Base-by-base conservation (phyloP, 2,113 vertebrate species). In the Formicarius rufipectus region DNA sequence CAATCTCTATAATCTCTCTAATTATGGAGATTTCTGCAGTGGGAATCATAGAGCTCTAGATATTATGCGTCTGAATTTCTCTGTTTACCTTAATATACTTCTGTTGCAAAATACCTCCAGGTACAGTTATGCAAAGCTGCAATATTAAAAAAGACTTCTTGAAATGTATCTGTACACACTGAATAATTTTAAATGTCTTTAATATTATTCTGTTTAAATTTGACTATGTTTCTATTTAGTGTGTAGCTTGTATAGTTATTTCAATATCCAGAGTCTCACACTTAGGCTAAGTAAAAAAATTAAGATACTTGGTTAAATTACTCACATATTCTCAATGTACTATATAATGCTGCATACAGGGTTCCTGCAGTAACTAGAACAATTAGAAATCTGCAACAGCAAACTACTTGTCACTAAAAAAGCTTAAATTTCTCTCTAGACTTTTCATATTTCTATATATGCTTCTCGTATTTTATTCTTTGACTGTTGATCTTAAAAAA, bases 1-100 rank as follows among this genome's bases (percentile, higher is more conserved):
- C 92, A 98, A 98, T 97, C 95, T 97, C 74, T 84, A 69, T 82
- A 95, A 97, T 97, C 96, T 97, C 87, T 84, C 40, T 97, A 97
- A 97, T 97, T 97, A 97, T 95, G 91, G 91, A 97, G 91, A 96
- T 97, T 97, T 97, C 80, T 97, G 92, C 90, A 96, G 77, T 91
- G 94, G 94, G 83, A 97, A 92, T 97, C 89, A 91, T 96, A 96
- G 81, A 94, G 60, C 80, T 97, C 44, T 63, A 74, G 90, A 95
- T 95, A 96, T 62, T 95, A 90, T 89, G 47, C 81, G 84, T 90
- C 88, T 81, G 77, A 96, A 93, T 96, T 96, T 94, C 72, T 95
- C 35, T 39, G 3, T 94, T 93, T 95, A 82, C 91, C 73, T 94
- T 86, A 93, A 90, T 86, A 69, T 60, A 81, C 52, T 68, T 94